These are phyloP conservation scores for human (Homo sapiens) DNA, from an alignment of 2,113 vertebrate species.

Conservation along the genomic window GRCh38 chr4:53679001-53679500, in stretches of 20 bases:
- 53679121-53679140: not conserved
- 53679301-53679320: not conserved
- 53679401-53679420: constrained; percentile 53
- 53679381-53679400: constrained; percentile 31
- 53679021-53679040: not conserved
- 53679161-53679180: not conserved
- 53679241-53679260: not conserved
- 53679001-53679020: not conserved
- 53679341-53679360: not conserved
- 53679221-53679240: not conserved
- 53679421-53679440: constrained; percentile 51
- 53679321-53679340: not conserved
- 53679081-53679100: not conserved
- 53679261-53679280: not conserved
- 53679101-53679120: not conserved
- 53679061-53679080: not conserved
- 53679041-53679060: not conserved
- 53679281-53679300: not conserved
- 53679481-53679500: not conserved
- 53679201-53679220: not conserved
- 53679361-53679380: not conserved
- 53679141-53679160: not conserved
- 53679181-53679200: not conserved
- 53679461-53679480: constrained; percentile 42
- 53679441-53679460: constrained; percentile 51